Evolutionary conservation across 2,113 vertebrate genomes (phyloP).

Genomic region (Sialia sialis): DNA sequence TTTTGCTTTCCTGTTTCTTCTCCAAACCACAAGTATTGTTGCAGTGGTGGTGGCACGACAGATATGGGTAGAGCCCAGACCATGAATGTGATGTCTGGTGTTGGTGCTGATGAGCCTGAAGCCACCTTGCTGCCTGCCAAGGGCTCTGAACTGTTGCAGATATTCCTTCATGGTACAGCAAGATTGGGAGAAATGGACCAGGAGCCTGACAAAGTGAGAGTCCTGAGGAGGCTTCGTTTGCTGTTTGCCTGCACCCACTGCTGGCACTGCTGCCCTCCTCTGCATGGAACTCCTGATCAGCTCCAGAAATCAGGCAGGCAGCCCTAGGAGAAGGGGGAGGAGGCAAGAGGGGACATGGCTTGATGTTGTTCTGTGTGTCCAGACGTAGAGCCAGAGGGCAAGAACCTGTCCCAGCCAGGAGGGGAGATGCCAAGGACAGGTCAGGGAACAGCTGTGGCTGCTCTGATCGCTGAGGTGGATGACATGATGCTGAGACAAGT

Average conservation of each 20-base stretch:
- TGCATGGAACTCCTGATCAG: not conserved
- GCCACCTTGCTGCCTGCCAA: not conserved
- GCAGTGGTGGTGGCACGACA: not conserved
- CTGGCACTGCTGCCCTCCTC: not conserved
- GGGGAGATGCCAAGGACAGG: conserved; percentile 3
- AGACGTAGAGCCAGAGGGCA: not conserved
- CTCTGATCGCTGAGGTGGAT: not conserved
- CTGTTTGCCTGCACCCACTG: not conserved
- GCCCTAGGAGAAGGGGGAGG: not conserved
- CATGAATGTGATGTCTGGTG: not conserved
- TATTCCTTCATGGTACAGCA: not conserved
- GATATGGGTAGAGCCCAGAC: not conserved
- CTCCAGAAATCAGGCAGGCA: not conserved
- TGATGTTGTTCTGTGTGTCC: not conserved
- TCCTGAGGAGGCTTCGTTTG: not conserved
- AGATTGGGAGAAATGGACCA: not conserved
- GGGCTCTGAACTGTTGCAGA: not conserved
- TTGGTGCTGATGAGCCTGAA: not conserved
- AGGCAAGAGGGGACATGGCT: not conserved
- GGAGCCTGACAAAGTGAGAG: not conserved
- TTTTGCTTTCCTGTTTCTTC: not conserved
- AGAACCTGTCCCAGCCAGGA: not conserved
- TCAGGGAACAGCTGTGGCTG: conserved; percentile 34
- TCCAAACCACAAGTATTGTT: not conserved
- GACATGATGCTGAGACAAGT: not conserved